Evolutionary conservation across 2,888 invertebrate species (phyloP).

Genomic region (Herminia tarsipennalis): DNA sequence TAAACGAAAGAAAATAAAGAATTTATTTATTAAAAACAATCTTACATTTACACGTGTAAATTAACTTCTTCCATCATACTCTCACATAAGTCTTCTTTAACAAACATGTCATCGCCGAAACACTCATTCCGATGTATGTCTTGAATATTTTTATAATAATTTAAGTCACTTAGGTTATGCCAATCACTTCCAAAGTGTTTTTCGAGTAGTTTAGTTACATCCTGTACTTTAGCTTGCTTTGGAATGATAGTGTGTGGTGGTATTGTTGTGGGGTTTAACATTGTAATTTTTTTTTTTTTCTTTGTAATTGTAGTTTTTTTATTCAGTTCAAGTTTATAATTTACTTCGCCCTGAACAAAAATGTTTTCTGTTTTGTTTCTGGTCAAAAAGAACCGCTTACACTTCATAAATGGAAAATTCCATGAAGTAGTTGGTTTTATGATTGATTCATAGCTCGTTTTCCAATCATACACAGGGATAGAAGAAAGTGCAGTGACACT

Average conservation of each 20-base stretch:
- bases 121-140: no score
- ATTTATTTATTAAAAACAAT: no score
- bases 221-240: neutral
- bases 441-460: slow-evolving; percentile 4
- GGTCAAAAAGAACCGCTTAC: neutral
- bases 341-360: neutral
- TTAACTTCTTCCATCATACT: no score
- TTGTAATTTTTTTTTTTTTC: neutral
- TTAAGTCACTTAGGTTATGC: neutral
- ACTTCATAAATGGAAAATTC: slow-evolving; percentile 15
- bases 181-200: slow-evolving; percentile 5
- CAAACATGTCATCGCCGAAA: no score
- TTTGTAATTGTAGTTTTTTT: neutral
- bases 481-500: slow-evolving; percentile 3
- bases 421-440: slow-evolving; percentile 14
- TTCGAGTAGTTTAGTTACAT: neutral
- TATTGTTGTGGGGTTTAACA: neutral
- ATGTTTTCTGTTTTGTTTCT: slow-evolving; percentile 1
- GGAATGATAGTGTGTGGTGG: neutral
- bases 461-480: slow-evolving; percentile 16
- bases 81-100: no score
- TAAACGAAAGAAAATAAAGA: no score
- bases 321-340: neutral
- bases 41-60: no score
- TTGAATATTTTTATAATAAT: neutral